These are phyloP conservation scores for Tamandua tetradactyla DNA, from an alignment of 2,797 vertebrate genomes.

Conservation along the genomic window DNA sequence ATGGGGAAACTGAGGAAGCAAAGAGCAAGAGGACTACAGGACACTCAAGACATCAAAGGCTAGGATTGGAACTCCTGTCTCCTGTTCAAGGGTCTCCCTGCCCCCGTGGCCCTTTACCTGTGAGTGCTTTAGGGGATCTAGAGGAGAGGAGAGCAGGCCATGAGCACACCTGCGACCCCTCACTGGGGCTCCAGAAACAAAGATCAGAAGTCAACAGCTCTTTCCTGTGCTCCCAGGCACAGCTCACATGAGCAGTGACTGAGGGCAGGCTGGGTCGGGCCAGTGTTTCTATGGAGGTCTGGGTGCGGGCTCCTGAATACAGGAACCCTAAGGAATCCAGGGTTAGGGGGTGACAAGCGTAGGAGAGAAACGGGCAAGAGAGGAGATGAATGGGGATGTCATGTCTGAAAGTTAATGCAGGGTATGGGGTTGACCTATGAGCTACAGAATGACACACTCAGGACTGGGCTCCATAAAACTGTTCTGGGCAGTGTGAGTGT, in stretches of 20 bases:
- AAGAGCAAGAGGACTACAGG: background rate
- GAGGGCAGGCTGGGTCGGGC: background rate
- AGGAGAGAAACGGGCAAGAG: background rate
- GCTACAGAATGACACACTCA: background rate
- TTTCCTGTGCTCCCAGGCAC: background rate
- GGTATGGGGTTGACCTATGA: background rate
- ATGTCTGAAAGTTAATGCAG: background rate
- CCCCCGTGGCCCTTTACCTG: background rate
- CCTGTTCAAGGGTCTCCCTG: background rate
- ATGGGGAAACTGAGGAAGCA: background rate
- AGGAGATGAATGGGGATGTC: background rate
- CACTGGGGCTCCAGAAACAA: background rate
- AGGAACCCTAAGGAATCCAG: background rate
- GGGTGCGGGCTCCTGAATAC: background rate
- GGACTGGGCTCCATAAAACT: background rate
- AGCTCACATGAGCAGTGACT: background rate
- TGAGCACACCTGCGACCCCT: background rate
- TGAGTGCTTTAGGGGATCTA: background rate
- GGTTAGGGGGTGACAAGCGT: background rate
- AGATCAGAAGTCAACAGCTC: background rate
- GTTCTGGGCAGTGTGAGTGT: background rate
- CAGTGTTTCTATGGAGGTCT: background rate
- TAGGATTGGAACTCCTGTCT: background rate
- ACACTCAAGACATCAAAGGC: background rate
- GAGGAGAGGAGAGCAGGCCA: background rate